These are phyloP conservation scores for Leptocoma aspasia DNA, from an alignment of 2,113 vertebrate species.

Conservation along the genomic window DNA sequence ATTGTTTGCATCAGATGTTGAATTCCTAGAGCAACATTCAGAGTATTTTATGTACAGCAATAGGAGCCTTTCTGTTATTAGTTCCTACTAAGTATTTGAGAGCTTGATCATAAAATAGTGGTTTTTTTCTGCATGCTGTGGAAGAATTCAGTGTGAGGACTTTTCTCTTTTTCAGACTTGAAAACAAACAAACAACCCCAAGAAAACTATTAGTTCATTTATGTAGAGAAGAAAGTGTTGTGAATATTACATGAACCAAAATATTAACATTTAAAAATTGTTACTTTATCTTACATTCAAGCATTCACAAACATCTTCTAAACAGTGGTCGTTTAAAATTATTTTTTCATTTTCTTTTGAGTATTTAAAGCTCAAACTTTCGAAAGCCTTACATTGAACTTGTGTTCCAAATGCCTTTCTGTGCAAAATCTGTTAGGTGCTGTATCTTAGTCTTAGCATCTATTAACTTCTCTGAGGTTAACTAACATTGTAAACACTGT, in stretches of 20 bases:
- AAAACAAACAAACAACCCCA: neutral
- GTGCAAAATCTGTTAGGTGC: neutral
- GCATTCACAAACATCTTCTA: neutral
- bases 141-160: neutral
- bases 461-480: slow-evolving; percentile 16
- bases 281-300: neutral
- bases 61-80: neutral
- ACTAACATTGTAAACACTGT: neutral
- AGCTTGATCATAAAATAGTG: neutral
- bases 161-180: neutral
- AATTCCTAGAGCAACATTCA: neutral
- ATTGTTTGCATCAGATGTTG: neutral
- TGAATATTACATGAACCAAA: neutral
- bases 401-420: neutral
- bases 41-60: neutral
- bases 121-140: neutral
- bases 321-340: neutral
- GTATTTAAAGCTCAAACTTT: neutral
- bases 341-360: neutral
- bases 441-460: neutral
- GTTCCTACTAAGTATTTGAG: neutral
- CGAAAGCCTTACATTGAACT: neutral
- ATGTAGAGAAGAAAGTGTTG: neutral
- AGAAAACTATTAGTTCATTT: neutral
- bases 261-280: neutral